Conservation (phyloP, 2,888 invertebrate genomes). For the Neria commutata region DNA sequence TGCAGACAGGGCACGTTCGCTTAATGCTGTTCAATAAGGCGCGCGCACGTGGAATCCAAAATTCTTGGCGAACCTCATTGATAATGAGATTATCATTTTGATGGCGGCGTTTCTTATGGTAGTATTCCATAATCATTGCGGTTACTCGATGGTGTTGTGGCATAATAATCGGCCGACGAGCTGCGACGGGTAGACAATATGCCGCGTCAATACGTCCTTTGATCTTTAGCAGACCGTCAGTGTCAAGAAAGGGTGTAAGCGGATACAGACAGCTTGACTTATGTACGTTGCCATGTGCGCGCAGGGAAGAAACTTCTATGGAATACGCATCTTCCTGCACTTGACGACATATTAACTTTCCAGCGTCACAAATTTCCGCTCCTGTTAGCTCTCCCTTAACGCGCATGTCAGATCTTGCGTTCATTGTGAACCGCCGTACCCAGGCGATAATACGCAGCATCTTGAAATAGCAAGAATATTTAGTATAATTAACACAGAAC, state of each 20-base stretch:
- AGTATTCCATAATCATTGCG: neutral
- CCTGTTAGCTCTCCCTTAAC: too few species aligned
- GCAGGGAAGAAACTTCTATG: neutral
- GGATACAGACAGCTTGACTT: neutral
- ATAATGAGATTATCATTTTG: constrained; percentile 17
- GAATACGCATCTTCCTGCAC: neutral
- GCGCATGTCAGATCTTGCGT: too few species aligned
- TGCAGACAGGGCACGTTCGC: neutral
- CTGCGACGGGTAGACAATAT: constrained; percentile 3
- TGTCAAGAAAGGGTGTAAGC: neutral
- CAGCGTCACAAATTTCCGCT: too few species aligned
- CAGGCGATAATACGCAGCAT: constrained; percentile 4
- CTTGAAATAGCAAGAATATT: constrained; percentile 6
- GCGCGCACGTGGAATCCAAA: constrained; percentile 8
- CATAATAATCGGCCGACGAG: constrained; percentile 4
- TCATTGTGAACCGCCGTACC: neutral
- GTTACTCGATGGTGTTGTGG: constrained; percentile 6
- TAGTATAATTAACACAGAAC: neutral
- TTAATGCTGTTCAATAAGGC: constrained; percentile 6
- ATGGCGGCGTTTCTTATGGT: neutral
- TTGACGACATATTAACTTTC: too few species aligned
- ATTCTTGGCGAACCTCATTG: constrained; percentile 18
- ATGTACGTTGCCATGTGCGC: neutral
- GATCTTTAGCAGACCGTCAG: neutral
- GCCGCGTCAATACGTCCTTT: constrained; percentile 8